These are phyloP conservation scores for Myxocyprinus asiaticus DNA, from an alignment of 2,113 vertebrate genomes.

Conservation along the genomic window DNA sequence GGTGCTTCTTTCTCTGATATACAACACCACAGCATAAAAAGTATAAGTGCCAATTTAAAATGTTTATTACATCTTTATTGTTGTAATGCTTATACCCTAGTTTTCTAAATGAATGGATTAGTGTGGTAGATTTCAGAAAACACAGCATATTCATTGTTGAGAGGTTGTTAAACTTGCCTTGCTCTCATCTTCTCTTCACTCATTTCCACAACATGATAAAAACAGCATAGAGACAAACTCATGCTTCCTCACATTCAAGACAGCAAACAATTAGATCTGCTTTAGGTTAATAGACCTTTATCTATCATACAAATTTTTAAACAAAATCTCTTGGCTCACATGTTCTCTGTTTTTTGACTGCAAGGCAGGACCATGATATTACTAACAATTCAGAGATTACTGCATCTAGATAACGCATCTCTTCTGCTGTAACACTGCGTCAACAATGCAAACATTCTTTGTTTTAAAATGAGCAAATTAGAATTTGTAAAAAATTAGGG, in stretches of 20 bases:
- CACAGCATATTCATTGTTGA: background rate
- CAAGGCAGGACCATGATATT: no score
- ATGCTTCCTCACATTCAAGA: background rate
- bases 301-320: no score
- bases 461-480: no score
- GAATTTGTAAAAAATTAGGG: background rate
- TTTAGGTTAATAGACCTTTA: background rate
- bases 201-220: background rate
- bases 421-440: no score
- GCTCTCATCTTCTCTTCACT: background rate
- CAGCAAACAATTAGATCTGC: background rate
- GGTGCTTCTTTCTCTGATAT: background rate
- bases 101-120: slow-evolving; percentile 9
- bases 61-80: slow-evolving; percentile 15
- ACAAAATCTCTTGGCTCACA: no score
- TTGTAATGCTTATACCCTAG: slow-evolving; percentile 8
- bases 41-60: background rate
- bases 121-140: background rate
- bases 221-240: background rate
- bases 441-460: no score
- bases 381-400: no score
- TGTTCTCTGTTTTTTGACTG: no score
- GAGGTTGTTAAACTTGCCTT: slow-evolving; percentile 15
- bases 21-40: background rate
- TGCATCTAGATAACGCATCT: no score